These are phyloP conservation scores for Hassar affinis DNA, from an alignment of 2,113 vertebrate species.

Conservation along the genomic window DNA sequence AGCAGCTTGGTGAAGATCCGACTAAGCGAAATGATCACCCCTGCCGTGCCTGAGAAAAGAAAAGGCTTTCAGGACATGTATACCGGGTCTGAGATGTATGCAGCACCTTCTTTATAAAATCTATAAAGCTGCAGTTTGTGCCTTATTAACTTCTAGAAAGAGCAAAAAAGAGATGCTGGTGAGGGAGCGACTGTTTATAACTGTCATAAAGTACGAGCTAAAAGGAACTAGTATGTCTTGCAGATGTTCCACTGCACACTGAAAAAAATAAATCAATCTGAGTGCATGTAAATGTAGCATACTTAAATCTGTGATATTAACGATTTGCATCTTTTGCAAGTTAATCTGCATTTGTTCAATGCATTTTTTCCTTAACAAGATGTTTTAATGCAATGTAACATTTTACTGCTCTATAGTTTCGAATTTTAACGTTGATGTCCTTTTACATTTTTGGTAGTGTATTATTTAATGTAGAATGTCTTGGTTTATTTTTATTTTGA, in stretches of 20 bases:
- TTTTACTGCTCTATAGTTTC: no score
- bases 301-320: no score
- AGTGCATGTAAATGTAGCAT: no score
- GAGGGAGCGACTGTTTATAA: not conserved
- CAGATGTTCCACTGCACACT: not conserved
- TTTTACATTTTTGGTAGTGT: no score
- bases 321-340: no score
- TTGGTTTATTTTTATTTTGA: no score
- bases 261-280: no score
- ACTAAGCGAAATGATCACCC: conserved; percentile 93
- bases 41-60: conserved; percentile 81
- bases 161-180: not conserved
- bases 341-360: no score
- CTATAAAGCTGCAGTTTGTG: not conserved
- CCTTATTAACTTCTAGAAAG: not conserved
- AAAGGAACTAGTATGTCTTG: not conserved
- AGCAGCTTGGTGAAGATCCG: conserved; percentile 97
- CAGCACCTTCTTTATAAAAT: not conserved
- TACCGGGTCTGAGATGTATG: not conserved
- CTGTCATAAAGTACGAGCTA: not conserved
- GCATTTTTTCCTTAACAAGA: no score
- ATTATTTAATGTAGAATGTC: no score
- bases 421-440: no score
- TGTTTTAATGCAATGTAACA: no score
- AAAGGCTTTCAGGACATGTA: not conserved